Percentiles rank a stretch among this genome's conserved stretches.
phyloP scores from a whole-genome alignment of 2,797 vertebrate genomes.

The Dallia pectoralis region DNA sequence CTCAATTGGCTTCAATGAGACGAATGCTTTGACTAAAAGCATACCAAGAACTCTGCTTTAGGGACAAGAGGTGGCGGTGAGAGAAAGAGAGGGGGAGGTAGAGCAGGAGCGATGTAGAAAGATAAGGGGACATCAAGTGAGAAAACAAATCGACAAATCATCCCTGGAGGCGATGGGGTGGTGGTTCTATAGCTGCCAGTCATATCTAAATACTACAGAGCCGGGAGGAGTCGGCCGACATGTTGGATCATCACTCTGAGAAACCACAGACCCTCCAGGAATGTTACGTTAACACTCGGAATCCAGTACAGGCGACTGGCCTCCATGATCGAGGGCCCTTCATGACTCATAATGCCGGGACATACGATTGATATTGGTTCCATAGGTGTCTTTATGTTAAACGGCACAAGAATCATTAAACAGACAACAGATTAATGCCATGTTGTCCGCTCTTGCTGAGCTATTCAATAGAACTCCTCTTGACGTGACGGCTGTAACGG shows the following conservation, averaged over 20 bases:
- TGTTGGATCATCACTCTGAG: conserved; percentile 55
- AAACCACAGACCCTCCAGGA: conserved; percentile 49
- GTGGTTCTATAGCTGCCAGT: conserved; percentile 28
- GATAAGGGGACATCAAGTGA: neutral
- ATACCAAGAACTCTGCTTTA: neutral
- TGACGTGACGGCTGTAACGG: neutral
- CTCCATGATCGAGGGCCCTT: too few species aligned
- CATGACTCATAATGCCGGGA: neutral
- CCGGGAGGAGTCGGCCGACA: conserved; percentile 35
- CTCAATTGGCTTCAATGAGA: conserved; percentile 1
- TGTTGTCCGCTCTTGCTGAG: neutral
- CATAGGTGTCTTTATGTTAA: too few species aligned
- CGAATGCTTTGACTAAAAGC: conserved; percentile 11
- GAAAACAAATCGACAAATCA: conserved; percentile 15
- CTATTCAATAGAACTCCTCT: neutral
- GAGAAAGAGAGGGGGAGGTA: neutral
- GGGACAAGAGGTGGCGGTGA: neutral
- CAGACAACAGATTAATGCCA: neutral
- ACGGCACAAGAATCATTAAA: neutral
- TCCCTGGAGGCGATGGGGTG: neutral
- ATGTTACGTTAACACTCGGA: too few species aligned
- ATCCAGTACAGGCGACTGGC: too few species aligned
- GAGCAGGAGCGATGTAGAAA: neutral
- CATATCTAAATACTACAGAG: conserved; percentile 26
- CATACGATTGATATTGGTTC: neutral